phyloP scores from a whole-genome alignment of 2,113 vertebrate genomes.

The Typhlomys cinereus region DNA sequence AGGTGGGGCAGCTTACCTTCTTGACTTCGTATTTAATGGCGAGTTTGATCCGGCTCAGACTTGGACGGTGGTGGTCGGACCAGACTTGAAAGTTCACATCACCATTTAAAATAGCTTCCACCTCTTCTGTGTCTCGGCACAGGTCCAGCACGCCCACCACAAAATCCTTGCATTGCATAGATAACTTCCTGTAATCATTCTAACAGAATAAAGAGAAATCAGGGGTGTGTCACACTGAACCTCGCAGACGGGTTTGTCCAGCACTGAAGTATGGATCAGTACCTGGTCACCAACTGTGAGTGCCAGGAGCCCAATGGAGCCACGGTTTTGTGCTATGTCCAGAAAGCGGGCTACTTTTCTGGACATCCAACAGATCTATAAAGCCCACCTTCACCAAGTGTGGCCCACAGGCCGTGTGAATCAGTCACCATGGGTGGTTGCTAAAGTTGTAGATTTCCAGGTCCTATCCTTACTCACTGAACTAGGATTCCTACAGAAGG shows the following conservation, averaged over 20 bases:
- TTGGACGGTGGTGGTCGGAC: constrained; percentile 92
- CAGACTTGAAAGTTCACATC: constrained; percentile 92
- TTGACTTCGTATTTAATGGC: constrained; percentile 99
- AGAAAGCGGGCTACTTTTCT: background rate
- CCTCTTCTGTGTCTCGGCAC: constrained; percentile 97
- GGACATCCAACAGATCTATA: background rate
- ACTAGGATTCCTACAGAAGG: background rate
- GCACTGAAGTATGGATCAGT: background rate
- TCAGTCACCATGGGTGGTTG: background rate
- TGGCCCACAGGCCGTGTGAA: background rate
- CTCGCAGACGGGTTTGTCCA: background rate
- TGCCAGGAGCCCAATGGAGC: background rate
- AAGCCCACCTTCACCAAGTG: background rate
- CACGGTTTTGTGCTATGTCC: background rate
- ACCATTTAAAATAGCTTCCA: constrained; percentile 97
- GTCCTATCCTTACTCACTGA: background rate
- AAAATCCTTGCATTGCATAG: constrained; percentile 99
- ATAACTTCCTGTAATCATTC: constrained; percentile 98
- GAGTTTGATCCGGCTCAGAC: constrained; percentile 95
- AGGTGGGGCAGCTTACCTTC: constrained; percentile 88
- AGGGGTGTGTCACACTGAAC: constrained; percentile 18
- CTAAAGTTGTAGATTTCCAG: background rate
- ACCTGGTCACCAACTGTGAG: background rate
- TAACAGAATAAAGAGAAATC: constrained; percentile 78
- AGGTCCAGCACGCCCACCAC: constrained; percentile 97